Evolutionary conservation across 2,797 vertebrate genomes (phyloP).

Genomic region (Xiphophorus birchmanni): DNA sequence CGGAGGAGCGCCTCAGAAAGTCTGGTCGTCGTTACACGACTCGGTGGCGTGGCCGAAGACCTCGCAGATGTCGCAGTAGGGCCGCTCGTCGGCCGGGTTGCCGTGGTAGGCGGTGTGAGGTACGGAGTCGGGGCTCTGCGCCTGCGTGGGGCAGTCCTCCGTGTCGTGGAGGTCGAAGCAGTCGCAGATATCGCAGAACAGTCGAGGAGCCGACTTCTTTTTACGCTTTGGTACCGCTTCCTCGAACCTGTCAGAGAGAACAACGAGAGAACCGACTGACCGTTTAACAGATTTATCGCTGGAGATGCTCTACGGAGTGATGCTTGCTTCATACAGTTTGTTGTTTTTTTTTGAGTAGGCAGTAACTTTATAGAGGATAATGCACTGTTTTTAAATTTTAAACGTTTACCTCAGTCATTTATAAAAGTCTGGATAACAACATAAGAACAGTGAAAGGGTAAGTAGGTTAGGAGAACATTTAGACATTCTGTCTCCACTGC

Average conservation of each 20-base stretch:
- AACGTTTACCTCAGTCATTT: not conserved
- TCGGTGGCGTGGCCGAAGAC: conserved; percentile 92
- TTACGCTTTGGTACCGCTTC: conserved; percentile 84
- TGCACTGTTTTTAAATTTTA: not conserved
- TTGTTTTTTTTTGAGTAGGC: not conserved
- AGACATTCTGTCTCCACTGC: not conserved
- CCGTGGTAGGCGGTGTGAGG: conserved; percentile 91
- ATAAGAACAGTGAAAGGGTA: not conserved
- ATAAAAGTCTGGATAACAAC: not conserved
- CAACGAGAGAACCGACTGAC: not conserved
- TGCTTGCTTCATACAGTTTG: not conserved
- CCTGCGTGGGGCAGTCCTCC: conserved; percentile 95
- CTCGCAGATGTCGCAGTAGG: conserved; percentile 97
- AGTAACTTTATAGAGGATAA: not conserved
- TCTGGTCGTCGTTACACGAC: conserved; percentile 94
- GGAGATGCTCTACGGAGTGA: not conserved
- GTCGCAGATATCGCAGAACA: conserved; percentile 99
- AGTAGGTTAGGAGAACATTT: not conserved
- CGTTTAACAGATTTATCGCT: not conserved
- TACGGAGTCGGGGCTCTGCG: conserved; percentile 88
- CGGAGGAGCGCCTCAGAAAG: conserved; percentile 80
- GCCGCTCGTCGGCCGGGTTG: conserved; percentile 85
- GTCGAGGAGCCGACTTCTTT: conserved; percentile 88
- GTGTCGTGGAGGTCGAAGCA: conserved; percentile 97
- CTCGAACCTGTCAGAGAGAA: conserved; percentile 22